Conservation (phyloP, 2,888 invertebrate species). For the Drosophila emarginata region DNA sequence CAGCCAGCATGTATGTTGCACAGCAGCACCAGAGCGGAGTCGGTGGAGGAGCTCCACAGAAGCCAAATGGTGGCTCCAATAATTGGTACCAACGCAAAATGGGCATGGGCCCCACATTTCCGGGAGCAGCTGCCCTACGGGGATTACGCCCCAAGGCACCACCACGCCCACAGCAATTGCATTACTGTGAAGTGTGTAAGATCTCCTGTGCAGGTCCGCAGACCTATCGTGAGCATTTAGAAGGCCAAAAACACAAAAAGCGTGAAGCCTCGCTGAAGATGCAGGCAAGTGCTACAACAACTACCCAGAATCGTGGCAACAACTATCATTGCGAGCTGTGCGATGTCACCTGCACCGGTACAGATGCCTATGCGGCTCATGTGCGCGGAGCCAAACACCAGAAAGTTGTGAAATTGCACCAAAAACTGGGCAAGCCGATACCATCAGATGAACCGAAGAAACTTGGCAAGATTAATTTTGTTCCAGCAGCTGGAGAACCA, state of each 20-base stretch:
- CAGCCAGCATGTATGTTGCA: constrained; percentile 96
- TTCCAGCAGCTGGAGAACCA: constrained; percentile 80
- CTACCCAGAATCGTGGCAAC: constrained; percentile 86
- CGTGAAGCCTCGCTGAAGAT: constrained; percentile 94
- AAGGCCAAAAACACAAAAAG: constrained; percentile 99
- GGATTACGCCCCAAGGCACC: constrained; percentile 85
- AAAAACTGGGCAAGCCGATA: constrained; percentile 98
- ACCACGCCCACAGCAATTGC: constrained; percentile 95
- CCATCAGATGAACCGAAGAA: constrained; percentile 97
- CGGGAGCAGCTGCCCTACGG: constrained; percentile 71
- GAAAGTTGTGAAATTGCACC: constrained; percentile 97
- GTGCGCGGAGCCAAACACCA: constrained; percentile 99
- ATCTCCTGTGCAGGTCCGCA: constrained; percentile 98
- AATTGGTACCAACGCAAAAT: constrained; percentile 86
- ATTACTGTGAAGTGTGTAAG: constrained; percentile 99
- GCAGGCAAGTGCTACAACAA: constrained; percentile 86
- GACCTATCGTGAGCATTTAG: constrained; percentile 97
- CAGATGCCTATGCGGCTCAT: constrained; percentile 99
- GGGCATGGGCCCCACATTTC: constrained; percentile 78
- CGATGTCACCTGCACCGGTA: constrained; percentile 98
- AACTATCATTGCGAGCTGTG: constrained; percentile 95
- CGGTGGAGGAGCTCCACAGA: constrained; percentile 55
- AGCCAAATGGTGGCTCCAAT: constrained; percentile 59
- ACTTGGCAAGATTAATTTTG: constrained; percentile 84
- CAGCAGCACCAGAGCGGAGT: constrained; percentile 84